Base-by-base conservation (phyloP, 2,888 invertebrate genomes). In the Acleris literana region DNA sequence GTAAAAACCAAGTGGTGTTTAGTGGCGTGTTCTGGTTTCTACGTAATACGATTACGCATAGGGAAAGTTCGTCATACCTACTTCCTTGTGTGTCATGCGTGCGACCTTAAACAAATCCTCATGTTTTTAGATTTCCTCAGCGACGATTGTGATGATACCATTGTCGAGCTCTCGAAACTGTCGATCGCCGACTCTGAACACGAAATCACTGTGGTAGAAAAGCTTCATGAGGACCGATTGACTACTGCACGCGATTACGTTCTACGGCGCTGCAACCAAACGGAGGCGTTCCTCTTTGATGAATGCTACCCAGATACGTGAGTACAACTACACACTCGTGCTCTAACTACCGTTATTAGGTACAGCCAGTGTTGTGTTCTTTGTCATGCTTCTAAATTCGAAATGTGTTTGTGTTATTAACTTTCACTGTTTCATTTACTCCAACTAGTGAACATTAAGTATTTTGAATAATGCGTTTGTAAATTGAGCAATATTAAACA, bases 231-330 rank as follows among this genome's bases (percentile, higher is more conserved):
- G 66, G 83, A 74, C 69, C 89, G 90, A 63, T 76, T 84, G 74
- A 76, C 84, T 43, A 85, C 88, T 68, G 90, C 93, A 55, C 83
- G 86, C 70, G 93, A 92, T 76, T 91, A 88, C 87, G 93, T 93
- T 87, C 89, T 96, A 71, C 93, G 94, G 78, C 94, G 94, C 86
- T 97, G 96, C 85, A 91, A 90, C 71, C 96, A 96, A 86, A 86
- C 92, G 25, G 93, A 93, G 72, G 93, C 94, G 52, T 77, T 95
- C 71, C 84, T 87, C 67, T 96, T 96, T 90, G 92, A 93, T 84
- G 92, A 93, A 87, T 94, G 94, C 82, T 96, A 96, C 86, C 93
- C 95, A 70, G 90, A 94, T 76, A 84, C 92, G 95, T 95, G 82
- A 93, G 94, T 91, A 80, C 20, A 39, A 33, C 44, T 46, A 49